Conservation (phyloP, 2,113 vertebrate species). For the Athene noctua region DNA sequence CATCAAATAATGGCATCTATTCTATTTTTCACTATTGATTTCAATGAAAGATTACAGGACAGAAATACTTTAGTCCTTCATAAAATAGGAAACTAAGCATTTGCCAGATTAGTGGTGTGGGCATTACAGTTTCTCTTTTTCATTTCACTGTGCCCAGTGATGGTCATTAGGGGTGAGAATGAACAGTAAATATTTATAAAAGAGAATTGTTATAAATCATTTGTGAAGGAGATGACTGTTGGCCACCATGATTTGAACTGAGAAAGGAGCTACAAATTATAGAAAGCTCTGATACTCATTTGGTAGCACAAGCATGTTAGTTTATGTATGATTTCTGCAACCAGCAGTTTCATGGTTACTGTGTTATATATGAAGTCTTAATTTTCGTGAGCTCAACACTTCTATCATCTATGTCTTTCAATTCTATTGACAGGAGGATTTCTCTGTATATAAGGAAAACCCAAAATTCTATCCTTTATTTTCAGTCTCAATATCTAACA, state of each 20-base stretch:
- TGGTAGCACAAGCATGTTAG: neutral
- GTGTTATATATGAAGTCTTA: neutral
- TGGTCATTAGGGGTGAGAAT: neutral
- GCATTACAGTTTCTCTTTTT: neutral
- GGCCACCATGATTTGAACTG: neutral
- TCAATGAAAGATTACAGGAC: neutral
- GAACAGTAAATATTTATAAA: slow-evolving; percentile 24
- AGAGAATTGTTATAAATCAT: neutral
- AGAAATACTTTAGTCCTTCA: slow-evolving; percentile 4
- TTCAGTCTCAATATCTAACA: neutral
- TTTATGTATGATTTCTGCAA: neutral
- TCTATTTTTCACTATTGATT: neutral
- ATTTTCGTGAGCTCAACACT: neutral
- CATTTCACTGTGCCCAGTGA: neutral
- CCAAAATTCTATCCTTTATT: neutral
- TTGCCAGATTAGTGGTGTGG: neutral
- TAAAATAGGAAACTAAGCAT: neutral
- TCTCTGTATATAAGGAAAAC: neutral
- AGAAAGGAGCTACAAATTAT: neutral
- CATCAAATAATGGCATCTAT: neutral
- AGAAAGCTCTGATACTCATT: neutral
- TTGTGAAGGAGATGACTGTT: neutral
- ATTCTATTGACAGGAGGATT: neutral
- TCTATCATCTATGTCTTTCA: neutral
- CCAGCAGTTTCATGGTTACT: neutral